Conservation (phyloP, 1,140 invertebrate species). For the Lepidurus arcticus region DNA sequence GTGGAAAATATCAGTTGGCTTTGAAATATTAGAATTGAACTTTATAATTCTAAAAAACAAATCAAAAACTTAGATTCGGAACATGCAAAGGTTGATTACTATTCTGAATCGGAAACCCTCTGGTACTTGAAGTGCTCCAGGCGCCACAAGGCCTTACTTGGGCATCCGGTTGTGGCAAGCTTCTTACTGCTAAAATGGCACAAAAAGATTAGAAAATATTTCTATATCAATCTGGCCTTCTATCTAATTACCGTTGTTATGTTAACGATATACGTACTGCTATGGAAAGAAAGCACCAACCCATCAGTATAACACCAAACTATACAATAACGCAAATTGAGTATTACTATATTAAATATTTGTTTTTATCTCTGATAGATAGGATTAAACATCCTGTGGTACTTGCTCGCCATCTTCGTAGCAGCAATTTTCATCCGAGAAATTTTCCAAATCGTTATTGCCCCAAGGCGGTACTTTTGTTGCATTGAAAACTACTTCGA, state of each 20-base stretch:
- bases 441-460: constrained; percentile 59
- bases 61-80: too few relatives aligned
- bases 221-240: constrained; percentile 63
- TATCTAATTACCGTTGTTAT: constrained; percentile 63
- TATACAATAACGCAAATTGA: too few relatives aligned
- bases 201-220: constrained; percentile 62
- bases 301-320: too few relatives aligned
- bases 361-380: neutral
- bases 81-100: neutral
- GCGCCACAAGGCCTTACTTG: constrained; percentile 59
- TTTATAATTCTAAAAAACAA: neutral
- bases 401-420: constrained; percentile 52
- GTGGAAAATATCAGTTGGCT: neutral
- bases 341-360: too few relatives aligned
- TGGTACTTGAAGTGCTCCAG: constrained; percentile 58
- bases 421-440: constrained; percentile 54
- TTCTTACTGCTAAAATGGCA: constrained; percentile 76
- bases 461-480: constrained; percentile 55
- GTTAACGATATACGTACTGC: constrained; percentile 59
- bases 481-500: constrained; percentile 67
- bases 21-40: neutral
- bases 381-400: constrained; percentile 30
- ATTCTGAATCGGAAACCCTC: constrained; percentile 56
- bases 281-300: constrained; percentile 39
- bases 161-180: constrained; percentile 68